phyloP scores from a whole-genome alignment of 2,797 vertebrate genomes.

The Lepilemur septentrionalis region DNA sequence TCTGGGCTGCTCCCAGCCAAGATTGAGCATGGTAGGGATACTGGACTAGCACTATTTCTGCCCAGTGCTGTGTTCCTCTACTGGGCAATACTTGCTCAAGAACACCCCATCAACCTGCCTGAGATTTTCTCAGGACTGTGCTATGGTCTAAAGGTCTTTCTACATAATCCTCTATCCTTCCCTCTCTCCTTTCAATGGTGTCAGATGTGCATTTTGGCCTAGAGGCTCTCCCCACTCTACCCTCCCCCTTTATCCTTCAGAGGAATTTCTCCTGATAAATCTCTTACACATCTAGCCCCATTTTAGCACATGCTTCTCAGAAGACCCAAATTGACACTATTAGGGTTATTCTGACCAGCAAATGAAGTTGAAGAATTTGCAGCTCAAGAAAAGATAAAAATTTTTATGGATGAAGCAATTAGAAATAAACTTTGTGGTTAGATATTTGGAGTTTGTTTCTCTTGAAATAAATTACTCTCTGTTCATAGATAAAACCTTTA shows the following conservation, averaged over 20 bases:
- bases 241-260: not conserved
- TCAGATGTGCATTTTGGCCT: not conserved
- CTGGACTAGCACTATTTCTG: not conserved
- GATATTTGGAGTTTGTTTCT: not conserved
- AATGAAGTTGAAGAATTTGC: constrained; percentile 36
- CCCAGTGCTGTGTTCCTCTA: not conserved
- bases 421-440: constrained; percentile 37
- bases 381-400: not conserved
- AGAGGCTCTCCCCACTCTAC: not conserved
- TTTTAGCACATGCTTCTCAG: not conserved
- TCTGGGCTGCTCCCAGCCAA: not conserved
- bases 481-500: constrained; percentile 1
- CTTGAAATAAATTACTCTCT: constrained; percentile 5
- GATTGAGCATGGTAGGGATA: not conserved
- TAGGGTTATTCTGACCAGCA: not conserved
- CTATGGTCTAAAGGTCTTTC: not conserved
- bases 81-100: not conserved
- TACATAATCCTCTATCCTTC: not conserved
- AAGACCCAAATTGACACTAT: not conserved
- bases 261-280: constrained; percentile 38
- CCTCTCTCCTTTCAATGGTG: not conserved
- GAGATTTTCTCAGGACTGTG: not conserved
- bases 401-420: not conserved
- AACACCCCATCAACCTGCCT: not conserved
- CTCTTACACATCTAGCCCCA: not conserved